A percentile compares a stretch with the other conserved stretches of the same genome.
These are phyloP conservation scores for Capromys pilorides DNA, from an alignment of 2,797 vertebrate genomes.

Conservation along the genomic window DNA sequence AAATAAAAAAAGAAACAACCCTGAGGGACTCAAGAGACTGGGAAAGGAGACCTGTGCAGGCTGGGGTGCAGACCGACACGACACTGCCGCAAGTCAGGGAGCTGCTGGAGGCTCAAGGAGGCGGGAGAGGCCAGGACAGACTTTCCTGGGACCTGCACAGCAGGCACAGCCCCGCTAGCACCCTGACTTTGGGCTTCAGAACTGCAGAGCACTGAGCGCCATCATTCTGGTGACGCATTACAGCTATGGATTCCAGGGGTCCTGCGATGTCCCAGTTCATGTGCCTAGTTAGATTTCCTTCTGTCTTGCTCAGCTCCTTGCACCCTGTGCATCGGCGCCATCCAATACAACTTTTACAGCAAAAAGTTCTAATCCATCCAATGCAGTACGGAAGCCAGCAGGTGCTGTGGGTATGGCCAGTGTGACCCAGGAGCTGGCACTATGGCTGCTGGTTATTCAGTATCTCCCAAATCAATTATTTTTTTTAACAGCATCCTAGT, in stretches of 20 bases:
- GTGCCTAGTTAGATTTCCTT: background rate
- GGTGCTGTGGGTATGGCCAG: background rate
- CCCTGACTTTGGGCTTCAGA: background rate
- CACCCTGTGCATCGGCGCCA: background rate
- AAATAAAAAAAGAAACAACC: too few relatives aligned
- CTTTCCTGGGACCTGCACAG: background rate
- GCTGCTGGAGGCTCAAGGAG: background rate
- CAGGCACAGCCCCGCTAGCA: rapidly evolving
- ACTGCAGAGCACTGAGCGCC: background rate
- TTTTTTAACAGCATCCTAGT: background rate
- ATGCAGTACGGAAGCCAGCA: background rate
- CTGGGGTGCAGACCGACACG: background rate
- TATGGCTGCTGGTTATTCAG: too few relatives aligned
- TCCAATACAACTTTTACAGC: too few relatives aligned
- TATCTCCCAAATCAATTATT: background rate
- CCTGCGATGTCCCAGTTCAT: too few relatives aligned
- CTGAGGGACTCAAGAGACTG: background rate
- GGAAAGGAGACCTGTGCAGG: background rate
- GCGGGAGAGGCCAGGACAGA: background rate
- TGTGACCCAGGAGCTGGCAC: background rate
- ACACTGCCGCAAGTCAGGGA: background rate
- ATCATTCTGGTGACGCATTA: background rate
- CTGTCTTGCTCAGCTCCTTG: background rate
- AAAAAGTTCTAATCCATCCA: background rate
- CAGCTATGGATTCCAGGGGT: background rate